phyloP scores from a whole-genome alignment of 2,797 vertebrate species.

The Siniperca undulata region DNA sequence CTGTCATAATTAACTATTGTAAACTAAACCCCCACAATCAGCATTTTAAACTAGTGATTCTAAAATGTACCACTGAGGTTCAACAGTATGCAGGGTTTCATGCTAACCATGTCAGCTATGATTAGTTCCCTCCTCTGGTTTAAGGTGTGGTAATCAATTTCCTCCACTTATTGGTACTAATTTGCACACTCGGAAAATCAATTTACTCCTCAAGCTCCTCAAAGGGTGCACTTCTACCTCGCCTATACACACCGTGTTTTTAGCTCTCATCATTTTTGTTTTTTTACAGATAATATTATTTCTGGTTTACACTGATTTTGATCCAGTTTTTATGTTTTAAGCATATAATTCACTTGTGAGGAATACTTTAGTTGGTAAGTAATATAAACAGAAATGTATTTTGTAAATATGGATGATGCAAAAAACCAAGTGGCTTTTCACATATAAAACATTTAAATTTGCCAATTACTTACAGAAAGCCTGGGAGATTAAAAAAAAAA shows the following conservation, averaged over 20 bases:
- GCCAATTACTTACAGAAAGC: neutral
- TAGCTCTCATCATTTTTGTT: neutral
- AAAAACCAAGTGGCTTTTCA: neutral
- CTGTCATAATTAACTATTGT: neutral
- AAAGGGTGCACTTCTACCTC: neutral
- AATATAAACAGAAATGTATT: neutral
- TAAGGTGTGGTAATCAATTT: conserved; percentile 53
- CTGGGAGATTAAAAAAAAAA: neutral
- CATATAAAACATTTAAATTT: neutral
- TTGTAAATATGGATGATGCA: neutral
- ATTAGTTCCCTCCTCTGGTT: conserved; percentile 24
- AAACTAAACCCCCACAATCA: neutral
- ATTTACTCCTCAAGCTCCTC: conserved; percentile 15
- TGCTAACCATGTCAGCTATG: conserved; percentile 24
- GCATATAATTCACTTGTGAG: neutral
- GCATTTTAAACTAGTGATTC: neutral
- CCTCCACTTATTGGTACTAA: conserved; percentile 32
- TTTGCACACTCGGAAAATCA: conserved; percentile 36
- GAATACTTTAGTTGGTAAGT: neutral
- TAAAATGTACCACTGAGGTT: neutral
- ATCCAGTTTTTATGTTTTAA: neutral
- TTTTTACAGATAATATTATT: neutral
- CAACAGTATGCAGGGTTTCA: neutral
- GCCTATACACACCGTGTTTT: neutral
- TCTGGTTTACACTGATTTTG: neutral